phyloP scores from a whole-genome alignment of 2,113 vertebrate species.

The Bubo blakistoni region DNA sequence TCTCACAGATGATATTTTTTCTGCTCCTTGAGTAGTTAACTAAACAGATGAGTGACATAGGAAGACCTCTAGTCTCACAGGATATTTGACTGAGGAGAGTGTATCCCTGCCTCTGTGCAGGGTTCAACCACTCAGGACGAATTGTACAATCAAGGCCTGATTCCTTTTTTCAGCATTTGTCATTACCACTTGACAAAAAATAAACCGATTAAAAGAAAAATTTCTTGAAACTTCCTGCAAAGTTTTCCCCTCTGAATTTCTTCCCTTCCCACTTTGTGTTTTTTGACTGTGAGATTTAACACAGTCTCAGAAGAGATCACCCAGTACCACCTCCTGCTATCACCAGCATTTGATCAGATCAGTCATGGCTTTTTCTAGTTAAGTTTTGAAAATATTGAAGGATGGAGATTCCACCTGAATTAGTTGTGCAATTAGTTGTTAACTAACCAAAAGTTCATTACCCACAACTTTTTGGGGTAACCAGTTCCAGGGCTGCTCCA shows the following conservation, averaged over 20 bases:
- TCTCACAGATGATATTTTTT: not conserved
- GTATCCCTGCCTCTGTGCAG: not conserved
- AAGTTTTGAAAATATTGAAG: not conserved
- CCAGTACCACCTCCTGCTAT: not conserved
- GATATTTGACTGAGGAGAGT: not conserved
- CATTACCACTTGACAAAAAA: not conserved
- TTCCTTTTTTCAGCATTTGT: not conserved
- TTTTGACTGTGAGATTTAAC: not conserved
- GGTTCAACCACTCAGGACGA: not conserved
- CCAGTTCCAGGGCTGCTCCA: not conserved
- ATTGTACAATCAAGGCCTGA: not conserved
- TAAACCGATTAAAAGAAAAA: not conserved
- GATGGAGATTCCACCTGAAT: not conserved
- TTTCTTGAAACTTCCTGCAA: not conserved
- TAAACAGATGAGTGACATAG: not conserved
- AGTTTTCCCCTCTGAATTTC: not conserved
- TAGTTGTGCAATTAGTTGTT: not conserved
- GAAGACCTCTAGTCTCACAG: not conserved
- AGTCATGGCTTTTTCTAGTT: not conserved
- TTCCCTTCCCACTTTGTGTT: not conserved
- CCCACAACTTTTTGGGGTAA: fast-evolving
- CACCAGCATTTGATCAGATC: not conserved
- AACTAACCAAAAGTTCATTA: not conserved
- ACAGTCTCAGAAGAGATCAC: not conserved
- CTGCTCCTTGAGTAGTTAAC: not conserved